Base-by-base conservation (phyloP, 2,888 invertebrate genomes). In the Frankliniella intonsa region DNA sequence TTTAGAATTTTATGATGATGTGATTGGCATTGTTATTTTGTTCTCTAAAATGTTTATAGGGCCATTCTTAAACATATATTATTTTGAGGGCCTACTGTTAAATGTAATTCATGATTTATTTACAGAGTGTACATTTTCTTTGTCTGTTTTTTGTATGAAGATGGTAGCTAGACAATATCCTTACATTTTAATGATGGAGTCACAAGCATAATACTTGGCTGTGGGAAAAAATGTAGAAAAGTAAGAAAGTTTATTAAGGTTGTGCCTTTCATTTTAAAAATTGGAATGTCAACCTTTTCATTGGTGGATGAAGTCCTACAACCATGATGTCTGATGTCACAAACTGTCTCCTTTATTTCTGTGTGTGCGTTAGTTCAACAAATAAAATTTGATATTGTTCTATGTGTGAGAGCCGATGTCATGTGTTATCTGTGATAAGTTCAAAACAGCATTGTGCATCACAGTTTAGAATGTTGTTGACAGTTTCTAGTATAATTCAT, bases 11-110 rank as follows among this genome's bases (percentile, higher is more conserved):
- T 25, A 76, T 76, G 22, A 76, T 25, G 8, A 76, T 25, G 69
- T 76, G 69, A 76, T 76, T 76, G 69, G 69, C 69, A 76, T 25
- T 76, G 69, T 76, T 76, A 76, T 76, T 76, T 76, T 76, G 22
- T 76, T 12, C 69, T 76, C 69, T 22, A 25, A 76, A 76, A 76
- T 76, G 12, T 76, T 76, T 76, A 76, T 76, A 76, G 69, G 69
- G 69, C 69, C 69, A 76, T 8, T 22, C 25, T 76, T 76, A 12
- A 76, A 12, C 69, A 76, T 76, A 12, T 22, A 76, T 76, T 76
- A 38, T 38, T 38, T 38, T 38, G 38, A 38, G 69, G 25, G 69
- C 69, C 69, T 76, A 76, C 22, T 76, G 69, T 76, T 76, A 76
- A 12, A 25, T 25, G 12, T 76, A 22, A 25, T 25, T 25, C 22